phyloP scores from a whole-genome alignment of 2,888 invertebrate genomes.

The Phortica magna region DNA sequence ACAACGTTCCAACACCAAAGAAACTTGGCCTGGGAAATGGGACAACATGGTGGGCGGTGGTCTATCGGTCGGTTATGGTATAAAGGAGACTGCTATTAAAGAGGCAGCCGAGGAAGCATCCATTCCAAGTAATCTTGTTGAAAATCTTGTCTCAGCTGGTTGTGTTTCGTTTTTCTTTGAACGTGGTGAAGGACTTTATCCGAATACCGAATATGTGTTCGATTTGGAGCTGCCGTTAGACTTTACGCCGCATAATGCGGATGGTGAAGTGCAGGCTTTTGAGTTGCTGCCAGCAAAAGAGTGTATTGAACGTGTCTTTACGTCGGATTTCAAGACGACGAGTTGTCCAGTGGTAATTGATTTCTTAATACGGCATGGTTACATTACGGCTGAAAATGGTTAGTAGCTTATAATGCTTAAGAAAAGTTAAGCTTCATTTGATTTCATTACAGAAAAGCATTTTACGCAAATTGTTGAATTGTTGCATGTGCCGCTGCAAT shows the following conservation, averaged over 20 bases:
- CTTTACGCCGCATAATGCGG: slow-evolving; percentile 94
- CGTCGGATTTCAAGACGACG: slow-evolving; percentile 94
- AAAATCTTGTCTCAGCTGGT: slow-evolving; percentile 78
- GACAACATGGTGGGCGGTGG: slow-evolving; percentile 98
- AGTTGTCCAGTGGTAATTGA: slow-evolving; percentile 94
- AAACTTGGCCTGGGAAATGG: slow-evolving; percentile 97
- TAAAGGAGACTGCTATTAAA: slow-evolving; percentile 93
- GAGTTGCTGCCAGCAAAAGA: slow-evolving; percentile 90
- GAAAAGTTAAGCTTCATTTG: neutral
- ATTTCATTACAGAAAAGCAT: slow-evolving; percentile 85
- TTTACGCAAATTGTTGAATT: slow-evolving; percentile 91
- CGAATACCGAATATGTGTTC: slow-evolving; percentile 96
- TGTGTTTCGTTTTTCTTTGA: slow-evolving; percentile 87
- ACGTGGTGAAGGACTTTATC: slow-evolving; percentile 94
- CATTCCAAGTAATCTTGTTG: slow-evolving; percentile 87
- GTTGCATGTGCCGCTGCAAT: slow-evolving; percentile 91
- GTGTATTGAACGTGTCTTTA: slow-evolving; percentile 88
- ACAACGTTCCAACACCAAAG: slow-evolving; percentile 92
- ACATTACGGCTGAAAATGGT: slow-evolving; percentile 94
- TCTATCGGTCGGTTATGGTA: slow-evolving; percentile 91
- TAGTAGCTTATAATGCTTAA: slow-evolving; percentile 58
- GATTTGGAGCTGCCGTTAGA: slow-evolving; percentile 94
- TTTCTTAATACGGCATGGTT: slow-evolving; percentile 94
- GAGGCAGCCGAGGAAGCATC: slow-evolving; percentile 97
- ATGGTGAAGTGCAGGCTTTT: slow-evolving; percentile 96